Base-by-base conservation (phyloP, 2,888 invertebrate genomes). In the Cybosia mesomella region DNA sequence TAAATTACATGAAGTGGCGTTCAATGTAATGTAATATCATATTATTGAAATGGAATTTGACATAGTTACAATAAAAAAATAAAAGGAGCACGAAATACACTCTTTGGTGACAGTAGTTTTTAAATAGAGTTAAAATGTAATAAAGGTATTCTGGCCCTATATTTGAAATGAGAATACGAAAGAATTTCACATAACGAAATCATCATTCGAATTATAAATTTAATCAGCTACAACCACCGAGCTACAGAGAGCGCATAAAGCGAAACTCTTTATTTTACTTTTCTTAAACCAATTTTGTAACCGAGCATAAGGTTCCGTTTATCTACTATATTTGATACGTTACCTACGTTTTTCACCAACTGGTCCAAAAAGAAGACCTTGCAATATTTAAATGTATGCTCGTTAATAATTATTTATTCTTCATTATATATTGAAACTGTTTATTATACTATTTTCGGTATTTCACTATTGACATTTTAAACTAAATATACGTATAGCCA, bases 141-240 rank as follows among this genome's bases (percentile, higher is more conserved):
- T 21, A 13, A 32, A 18, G 15, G n/a, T n/a, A 15, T 18, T 1
- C 18, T 49, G 43, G 24, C 49, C n/a, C 28, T 61, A 61, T 28
- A 28, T 61, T 61, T 61, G 49, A 5, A 28, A 11, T n/a, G 21
- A 53, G 18, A 4, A 55, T n/a, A 58, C 28, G 34, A 5, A 28
- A 28, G 18, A 11, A 55, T 9, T 24, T 55, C 21, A n/a, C 11
- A 55, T 24, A 55, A 55, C 24, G 22, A 15, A 18, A 24, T 65
- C 10, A 2, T 21, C 18, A 55, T 54, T 36, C 67, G 68, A 73
- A 77, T 75, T 71, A 77, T 64, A 67, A 70, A 70, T 75, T 74
- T 58, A 36, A 60, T 70, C 68, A 66, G 65, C 71, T 59, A 43
- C 57, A 62, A 58, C 55, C 36, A 60, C 64, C 39, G 58, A 58